Conservation (phyloP, 2,888 invertebrate species). For the Ichneumon xanthorius region DNA sequence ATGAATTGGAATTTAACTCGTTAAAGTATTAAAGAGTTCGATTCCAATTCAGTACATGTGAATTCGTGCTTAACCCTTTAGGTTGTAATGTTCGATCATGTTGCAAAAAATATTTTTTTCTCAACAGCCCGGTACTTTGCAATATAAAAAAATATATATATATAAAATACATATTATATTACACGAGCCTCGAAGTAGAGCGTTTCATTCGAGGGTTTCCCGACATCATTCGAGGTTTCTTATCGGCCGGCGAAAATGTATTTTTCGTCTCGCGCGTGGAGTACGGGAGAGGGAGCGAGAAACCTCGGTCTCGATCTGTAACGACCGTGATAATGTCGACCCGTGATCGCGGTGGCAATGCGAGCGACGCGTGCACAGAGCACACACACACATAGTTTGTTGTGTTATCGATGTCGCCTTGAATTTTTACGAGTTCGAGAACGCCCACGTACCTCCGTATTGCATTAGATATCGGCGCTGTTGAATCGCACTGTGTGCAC, state of each 20-base stretch:
- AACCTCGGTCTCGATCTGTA: conserved; percentile 46
- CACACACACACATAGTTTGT: not conserved
- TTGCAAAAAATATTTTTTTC: too few relatives aligned
- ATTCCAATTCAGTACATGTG: too few relatives aligned
- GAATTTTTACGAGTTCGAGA: conserved; percentile 59
- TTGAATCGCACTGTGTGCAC: conserved; percentile 1
- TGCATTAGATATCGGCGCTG: not conserved
- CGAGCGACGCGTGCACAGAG: not conserved
- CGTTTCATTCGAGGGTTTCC: too few relatives aligned
- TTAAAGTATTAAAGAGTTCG: too few relatives aligned
- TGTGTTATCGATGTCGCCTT: conserved; percentile 59
- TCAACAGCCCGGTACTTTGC: too few relatives aligned
- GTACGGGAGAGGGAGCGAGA: conserved; percentile 8
- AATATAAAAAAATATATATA: too few relatives aligned
- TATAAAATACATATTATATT: too few relatives aligned
- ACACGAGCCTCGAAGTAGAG: too few relatives aligned
- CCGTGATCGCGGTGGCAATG: conserved; percentile 5
- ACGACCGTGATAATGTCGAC: conserved; percentile 43
- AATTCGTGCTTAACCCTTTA: too few relatives aligned
- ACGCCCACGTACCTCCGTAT: conserved; percentile 40
- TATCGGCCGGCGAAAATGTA: conserved; percentile 17
- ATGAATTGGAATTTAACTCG: too few relatives aligned
- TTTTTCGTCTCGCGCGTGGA: not conserved
- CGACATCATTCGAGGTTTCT: conserved; percentile 1
- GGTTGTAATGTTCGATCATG: too few relatives aligned